A percentile compares a stretch with the other conserved stretches of the same genome.
phyloP scores from a whole-genome alignment of 2,797 vertebrate genomes.

The Clarias laeviceps region DNA sequence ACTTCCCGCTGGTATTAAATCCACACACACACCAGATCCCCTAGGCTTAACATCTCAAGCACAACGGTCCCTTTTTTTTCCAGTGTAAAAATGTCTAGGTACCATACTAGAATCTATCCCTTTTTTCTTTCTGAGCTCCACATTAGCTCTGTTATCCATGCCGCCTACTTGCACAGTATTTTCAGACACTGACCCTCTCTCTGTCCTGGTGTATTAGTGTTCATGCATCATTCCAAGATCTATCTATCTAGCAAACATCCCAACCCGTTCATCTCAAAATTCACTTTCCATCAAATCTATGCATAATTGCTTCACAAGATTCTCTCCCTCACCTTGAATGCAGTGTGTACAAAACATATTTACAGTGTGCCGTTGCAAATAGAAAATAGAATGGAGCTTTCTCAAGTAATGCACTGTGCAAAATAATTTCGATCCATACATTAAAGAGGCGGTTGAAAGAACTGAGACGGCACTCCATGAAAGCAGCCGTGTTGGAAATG shows the following conservation, averaged over 20 bases:
- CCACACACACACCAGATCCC: not conserved
- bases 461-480: slow-evolving; percentile 27
- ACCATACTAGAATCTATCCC: not conserved
- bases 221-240: not conserved
- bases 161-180: not conserved
- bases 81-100: not conserved
- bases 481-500: slow-evolving; percentile 35
- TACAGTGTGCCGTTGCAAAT: not conserved
- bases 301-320: not conserved
- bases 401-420: not conserved
- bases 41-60: not conserved
- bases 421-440: not conserved
- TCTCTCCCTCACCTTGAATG: not conserved
- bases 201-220: not conserved
- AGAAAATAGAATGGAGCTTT: not conserved
- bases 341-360: not conserved
- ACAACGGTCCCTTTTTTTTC: not conserved
- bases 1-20: not conserved
- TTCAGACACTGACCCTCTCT: not conserved
- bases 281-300: not conserved
- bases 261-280: not conserved
- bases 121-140: not conserved
- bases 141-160: not conserved
- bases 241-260: not conserved
- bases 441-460: not conserved